Evolutionary conservation across 2,113 vertebrate genomes (phyloP).

Genomic region (Perca schrenkii): DNA sequence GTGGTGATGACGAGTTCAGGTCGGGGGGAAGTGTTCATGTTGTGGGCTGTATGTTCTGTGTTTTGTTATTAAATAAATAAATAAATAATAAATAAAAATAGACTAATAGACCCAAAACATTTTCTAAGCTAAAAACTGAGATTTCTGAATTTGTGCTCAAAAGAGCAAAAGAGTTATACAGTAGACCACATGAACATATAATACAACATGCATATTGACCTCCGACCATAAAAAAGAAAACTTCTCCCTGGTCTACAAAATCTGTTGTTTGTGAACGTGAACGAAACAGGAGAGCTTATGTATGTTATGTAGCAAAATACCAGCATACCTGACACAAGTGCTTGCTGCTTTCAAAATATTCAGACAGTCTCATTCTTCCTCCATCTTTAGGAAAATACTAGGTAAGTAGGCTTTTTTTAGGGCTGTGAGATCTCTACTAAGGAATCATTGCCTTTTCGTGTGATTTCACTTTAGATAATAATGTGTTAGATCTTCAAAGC

Average conservation of each 20-base stretch:
- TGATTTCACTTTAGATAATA: slow-evolving; percentile 74
- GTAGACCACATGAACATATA: no score
- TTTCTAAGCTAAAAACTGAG: no score
- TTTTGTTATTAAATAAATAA: no score
- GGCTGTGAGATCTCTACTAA: slow-evolving; percentile 42
- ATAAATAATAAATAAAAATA: no score
- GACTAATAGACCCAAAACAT: no score
- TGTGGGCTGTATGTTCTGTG: no score
- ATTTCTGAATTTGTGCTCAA: no score
- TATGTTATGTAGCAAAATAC: neutral
- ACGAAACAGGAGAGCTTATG: neutral
- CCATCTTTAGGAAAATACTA: neutral
- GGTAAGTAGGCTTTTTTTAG: slow-evolving; percentile 1
- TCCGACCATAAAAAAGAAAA: neutral
- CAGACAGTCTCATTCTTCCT: slow-evolving; percentile 18
- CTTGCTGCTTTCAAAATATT: neutral
- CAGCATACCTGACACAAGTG: slow-evolving; percentile 8
- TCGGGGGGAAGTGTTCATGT: no score
- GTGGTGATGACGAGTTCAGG: no score
- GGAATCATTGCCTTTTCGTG: slow-evolving; percentile 66
- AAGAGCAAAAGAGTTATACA: no score
- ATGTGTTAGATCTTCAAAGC: slow-evolving; percentile 76
- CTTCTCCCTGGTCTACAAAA: neutral
- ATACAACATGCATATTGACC: neutral
- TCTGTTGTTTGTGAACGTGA: neutral